Evolutionary conservation across 2,797 vertebrate genomes (phyloP), one percentile per base, ranked within the genome.

Genomic region (Xyrichtys novacula): DNA sequence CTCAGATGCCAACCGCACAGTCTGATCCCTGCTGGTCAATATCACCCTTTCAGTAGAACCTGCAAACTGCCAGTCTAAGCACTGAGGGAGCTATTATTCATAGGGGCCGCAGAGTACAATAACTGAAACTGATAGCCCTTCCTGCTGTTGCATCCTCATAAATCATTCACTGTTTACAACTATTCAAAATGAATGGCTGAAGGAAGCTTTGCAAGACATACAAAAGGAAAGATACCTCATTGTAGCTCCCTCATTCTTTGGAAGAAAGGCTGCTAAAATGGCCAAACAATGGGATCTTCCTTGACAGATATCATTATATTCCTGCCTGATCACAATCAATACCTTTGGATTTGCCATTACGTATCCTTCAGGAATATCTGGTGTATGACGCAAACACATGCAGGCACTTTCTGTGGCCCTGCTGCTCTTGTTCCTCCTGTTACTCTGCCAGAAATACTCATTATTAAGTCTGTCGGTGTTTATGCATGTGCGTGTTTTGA

Each of bases 161-260:
- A 91, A 89, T 90, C 89, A 89, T 75, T 85, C 73, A 82, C 82
- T 75, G 69, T 87, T 91, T 81, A 74, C 22, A 65, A 70, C 71
- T 47, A 64, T 84, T 88, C 74, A 80, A 62, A 81, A 28, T 23
- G 32, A 64, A 82, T 54, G 52, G 69, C 59, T 55, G n/a, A 40
- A 49, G 65, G 53, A 73, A 44, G 62, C 76, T 71, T 69, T 54
- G 60, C 36, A 25, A 79, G 15, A 76, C 38, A 42, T 61, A n/a
- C 23, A 48, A 66, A 64, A 72, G 49, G 26, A 6, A 57, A 26
- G 57, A 74, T 43, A 53, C 25, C 58, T 84, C 40, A 40, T 50
- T 42, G 53, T 58, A 23, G 70, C 50, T 57, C 39, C 32, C 68
- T 65, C 59, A 55, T 53, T 38, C 67, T 65, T 32, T 60, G 23